Conservation (phyloP, 2,113 vertebrate species). For the Chamaea fasciata region DNA sequence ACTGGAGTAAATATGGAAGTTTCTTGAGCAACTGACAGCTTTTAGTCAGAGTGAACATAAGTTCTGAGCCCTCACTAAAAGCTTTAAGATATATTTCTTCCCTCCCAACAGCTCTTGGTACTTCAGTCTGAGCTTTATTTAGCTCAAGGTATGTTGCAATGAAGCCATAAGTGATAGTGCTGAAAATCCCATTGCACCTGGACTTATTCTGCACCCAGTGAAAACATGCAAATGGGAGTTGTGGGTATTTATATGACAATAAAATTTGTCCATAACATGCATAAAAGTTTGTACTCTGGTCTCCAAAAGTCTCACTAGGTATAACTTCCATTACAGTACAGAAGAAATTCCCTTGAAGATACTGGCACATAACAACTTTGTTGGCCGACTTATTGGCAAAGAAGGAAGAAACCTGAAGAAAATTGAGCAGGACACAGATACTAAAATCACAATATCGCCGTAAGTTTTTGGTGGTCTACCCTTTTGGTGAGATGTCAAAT, state of each 20-base stretch:
- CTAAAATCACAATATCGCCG: constrained; percentile 98
- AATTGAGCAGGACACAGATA: constrained; percentile 95
- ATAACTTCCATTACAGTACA: constrained; percentile 75
- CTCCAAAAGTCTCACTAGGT: constrained; percentile 4
- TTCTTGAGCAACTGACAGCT: background rate
- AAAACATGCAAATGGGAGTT: background rate
- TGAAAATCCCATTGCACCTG: background rate
- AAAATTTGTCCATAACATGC: background rate
- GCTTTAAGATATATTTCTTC: background rate
- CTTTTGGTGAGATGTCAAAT: background rate
- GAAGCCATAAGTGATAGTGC: background rate
- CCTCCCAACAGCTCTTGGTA: background rate
- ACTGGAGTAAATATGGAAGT: background rate
- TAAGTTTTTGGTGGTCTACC: constrained; percentile 67
- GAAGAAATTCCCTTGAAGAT: constrained; percentile 98
- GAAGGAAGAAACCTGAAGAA: constrained; percentile 98
- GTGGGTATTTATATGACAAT: background rate
- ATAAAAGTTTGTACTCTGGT: background rate
- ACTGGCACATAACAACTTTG: constrained; percentile 97
- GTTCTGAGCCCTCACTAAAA: background rate
- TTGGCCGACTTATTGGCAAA: constrained; percentile 95
- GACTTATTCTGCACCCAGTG: background rate
- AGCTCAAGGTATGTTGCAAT: background rate
- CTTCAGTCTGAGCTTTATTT: background rate
- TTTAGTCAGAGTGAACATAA: background rate